Evolutionary conservation across 2,797 vertebrate species (phyloP), one percentile per base, ranked within the genome.

Genomic region (Chaetophractus vellerosus): DNA sequence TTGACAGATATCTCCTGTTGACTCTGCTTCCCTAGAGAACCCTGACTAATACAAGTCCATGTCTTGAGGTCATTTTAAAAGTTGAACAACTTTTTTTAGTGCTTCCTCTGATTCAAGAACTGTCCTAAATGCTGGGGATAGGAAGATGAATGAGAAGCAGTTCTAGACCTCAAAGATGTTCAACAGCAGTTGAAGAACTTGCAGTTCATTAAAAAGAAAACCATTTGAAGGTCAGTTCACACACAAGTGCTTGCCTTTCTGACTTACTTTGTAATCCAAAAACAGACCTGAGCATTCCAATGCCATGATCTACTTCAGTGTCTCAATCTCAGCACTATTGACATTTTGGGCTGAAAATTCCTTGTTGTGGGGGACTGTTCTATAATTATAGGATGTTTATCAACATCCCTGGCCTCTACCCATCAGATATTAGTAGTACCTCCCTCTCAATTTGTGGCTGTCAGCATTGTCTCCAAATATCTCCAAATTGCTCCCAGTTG

Each of bases 1-100:
- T 38, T 38, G 38, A 38, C 38, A 38, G 38, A 38, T 38, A 38
- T 38, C 38, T 38, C 38, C 38, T 38, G 38, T 38, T 38, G 38
- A 38, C 6, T 38, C 38, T 38, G 38, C 6, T 38, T 38, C 38
- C 38, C 38, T 38, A 38, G 38, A 38, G 38, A 38, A 4, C 38
- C 38, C 38, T 38, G 38, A 38, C 38, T 38, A 38, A 38, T 38
- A 38, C 6, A 38, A 38, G 38, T 45, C 45, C 61, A 68, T 18
- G 26, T 41, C n/a, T 75, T 87, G 24, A 83, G 33, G 28, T 16
- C 68, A 57, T 78, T 86, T 81, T 74, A 84, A 96, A 94, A 94
- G 28, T 66, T 45, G 63, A 86, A 38, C 14, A 90, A 78, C 52
- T 19, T 57, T 78, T 31, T 78, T 76, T 11, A 55, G 9, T 16